Conservation (phyloP, 2,888 invertebrate species). For the Serrognathus titanus region DNA sequence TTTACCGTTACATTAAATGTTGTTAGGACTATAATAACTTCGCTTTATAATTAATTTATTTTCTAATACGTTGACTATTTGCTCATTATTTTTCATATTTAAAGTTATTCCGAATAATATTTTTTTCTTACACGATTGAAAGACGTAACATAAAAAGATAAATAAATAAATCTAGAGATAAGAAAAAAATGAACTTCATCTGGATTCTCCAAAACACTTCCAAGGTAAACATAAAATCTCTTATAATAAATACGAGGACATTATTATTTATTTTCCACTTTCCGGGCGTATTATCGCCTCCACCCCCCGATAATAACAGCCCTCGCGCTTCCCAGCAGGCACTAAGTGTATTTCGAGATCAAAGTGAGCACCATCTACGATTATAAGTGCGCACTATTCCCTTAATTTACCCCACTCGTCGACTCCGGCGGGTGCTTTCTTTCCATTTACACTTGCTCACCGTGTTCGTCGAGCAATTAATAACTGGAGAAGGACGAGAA, state of each 20-base stretch:
- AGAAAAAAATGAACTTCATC: neutral
- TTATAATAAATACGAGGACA: slow-evolving; percentile 19
- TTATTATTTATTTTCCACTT: slow-evolving; percentile 40
- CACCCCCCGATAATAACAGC: slow-evolving; percentile 39
- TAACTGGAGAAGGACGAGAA: no score
- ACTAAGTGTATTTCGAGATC: slow-evolving; percentile 50
- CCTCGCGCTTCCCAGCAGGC: slow-evolving; percentile 44
- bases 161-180: neutral
- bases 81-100: no score
- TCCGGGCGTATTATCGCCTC: slow-evolving; percentile 34
- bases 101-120: no score
- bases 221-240: neutral
- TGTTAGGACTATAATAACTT: no score
- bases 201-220: neutral
- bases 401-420: slow-evolving; percentile 7
- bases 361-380: slow-evolving; percentile 34
- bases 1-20: no score
- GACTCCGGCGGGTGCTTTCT: no score
- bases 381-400: slow-evolving; percentile 4
- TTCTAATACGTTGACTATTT: no score
- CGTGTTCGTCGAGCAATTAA: no score
- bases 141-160: no score
- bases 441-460: no score
- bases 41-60: no score
- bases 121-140: no score